These are phyloP conservation scores for Galerucella nymphaeae DNA, from an alignment of 2,888 invertebrate genomes.

Conservation along the genomic window DNA sequence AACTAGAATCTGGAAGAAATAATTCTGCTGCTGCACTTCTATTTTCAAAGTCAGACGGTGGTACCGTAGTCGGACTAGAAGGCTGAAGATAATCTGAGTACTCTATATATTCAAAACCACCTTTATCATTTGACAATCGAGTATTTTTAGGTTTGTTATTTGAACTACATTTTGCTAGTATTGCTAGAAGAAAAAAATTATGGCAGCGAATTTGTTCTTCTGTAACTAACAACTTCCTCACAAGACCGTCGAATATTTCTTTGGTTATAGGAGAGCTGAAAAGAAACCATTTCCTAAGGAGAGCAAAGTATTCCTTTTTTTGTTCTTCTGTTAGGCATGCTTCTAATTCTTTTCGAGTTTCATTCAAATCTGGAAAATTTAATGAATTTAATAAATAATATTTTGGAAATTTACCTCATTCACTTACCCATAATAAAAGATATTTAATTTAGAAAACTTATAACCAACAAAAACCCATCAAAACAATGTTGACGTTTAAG, in stretches of 20 bases:
- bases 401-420: background rate
- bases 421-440: slow-evolving; percentile 9
- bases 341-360: slow-evolving; percentile 72
- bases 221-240: slow-evolving; percentile 76
- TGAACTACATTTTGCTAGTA: slow-evolving; percentile 64
- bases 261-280: slow-evolving; percentile 80
- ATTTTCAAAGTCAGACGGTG: slow-evolving; percentile 62
- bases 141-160: slow-evolving; percentile 62
- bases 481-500: background rate
- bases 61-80: slow-evolving; percentile 65
- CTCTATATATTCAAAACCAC: slow-evolving; percentile 72
- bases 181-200: slow-evolving; percentile 84
- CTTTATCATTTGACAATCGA: slow-evolving; percentile 47
- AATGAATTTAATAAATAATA: background rate
- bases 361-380: slow-evolving; percentile 63
- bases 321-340: slow-evolving; percentile 76
- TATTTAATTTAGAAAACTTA: background rate
- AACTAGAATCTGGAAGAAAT: slow-evolving; percentile 84
- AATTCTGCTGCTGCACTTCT: slow-evolving; percentile 78
- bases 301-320: slow-evolving; percentile 74
- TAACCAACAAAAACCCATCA: background rate
- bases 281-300: slow-evolving; percentile 76
- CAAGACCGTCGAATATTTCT: slow-evolving; percentile 85
- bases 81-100: slow-evolving; percentile 70
- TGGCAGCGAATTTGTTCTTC: slow-evolving; percentile 82